Evolutionary conservation across 2,888 invertebrate genomes (phyloP), one percentile per base, ranked within the genome.

Genomic region (Masnerella sp.): DNA sequence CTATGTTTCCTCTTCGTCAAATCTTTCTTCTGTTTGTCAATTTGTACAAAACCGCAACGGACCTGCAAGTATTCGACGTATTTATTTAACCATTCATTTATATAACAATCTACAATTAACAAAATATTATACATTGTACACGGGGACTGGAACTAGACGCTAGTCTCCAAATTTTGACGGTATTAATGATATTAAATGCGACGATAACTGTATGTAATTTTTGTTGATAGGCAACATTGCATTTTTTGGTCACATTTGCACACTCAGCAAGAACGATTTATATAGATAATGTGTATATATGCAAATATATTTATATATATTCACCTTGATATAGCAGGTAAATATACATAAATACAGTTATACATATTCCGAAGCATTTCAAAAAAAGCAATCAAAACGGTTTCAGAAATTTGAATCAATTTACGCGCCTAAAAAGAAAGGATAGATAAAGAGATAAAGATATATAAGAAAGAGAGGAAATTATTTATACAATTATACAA

Each of bases 101-200:
- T 83, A 81, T 81, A 83, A 83, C 80, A 83, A 65, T 78, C 81
- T 84, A 85, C 78, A 79, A 78, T 77, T 80, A 84, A 85, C 81
- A 81, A 82, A 86, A 85, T 86, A 86, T 85, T 80, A 84, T 83
- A 86, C 84, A 86, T 85, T 85, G 79, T 84, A 84, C 83, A 84
- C 51, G 78, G 77, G 78, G 78, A 77, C 79, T 78, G 80, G 79
- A 80, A 81, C 80, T 82, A 80, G 80, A 81, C 76, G 75, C 74
- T 61, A 65, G 75, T 72, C 71, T 77, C 43, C 32, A 38, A 54
- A 51, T 52, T 25, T 72, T 69, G 76, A 69, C 69, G 73, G 70
- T 22, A 7, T 38, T n/a, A n/a, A n/a, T n/a, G n/a, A n/a, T n/a
- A n/a, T n/a, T n/a, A n/a, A n/a, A n/a, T n/a, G n/a, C n/a, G n/a